Base-by-base conservation (phyloP, 2,888 invertebrate genomes). In the Zaprionus lineosus region DNA sequence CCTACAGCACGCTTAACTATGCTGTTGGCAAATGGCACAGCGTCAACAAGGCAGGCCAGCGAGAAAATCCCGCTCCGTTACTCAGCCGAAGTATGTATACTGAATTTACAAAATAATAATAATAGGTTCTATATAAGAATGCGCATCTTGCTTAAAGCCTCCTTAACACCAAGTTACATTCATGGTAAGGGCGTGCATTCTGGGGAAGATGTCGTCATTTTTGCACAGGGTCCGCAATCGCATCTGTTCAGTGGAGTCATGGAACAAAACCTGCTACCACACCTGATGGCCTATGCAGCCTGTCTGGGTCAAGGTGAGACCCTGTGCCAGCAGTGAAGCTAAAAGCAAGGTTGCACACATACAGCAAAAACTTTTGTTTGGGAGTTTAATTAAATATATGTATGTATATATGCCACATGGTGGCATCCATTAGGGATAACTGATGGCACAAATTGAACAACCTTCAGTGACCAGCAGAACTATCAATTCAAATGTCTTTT, bases 191-290 rank as follows among this genome's bases (percentile, higher is more conserved):
- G 94, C 81, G 94, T 94, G 0, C 95, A 95, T 73, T 94, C 93
- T 0, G 94, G 94, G 0, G 95, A 96, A 69, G 96, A 96, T 87
- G 95, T 96, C 1, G 93, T 93, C 0, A 93, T 96, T 0, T 95
- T 93, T 88, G 95, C 96, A 0, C 90, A 89, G n/a, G 96, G 94
- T 21, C 96, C 95, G 0, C 94, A 94, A 93, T 90, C 95, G 0
- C 95, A 96, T 85, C 91, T 96, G 0, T 95, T 96, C 86, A 92
- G 93, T 0, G 95, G 96, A 0, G 93, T 93, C 21, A 93, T 94
- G 81, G 95, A 96, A 77, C 95, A 96, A 88, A 94, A 93, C 87
- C 93, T 92, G 77, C 92, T 96, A 44, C 94, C 96, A 0, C 94
- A 95, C 78, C 92, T 94, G 0, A 92, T 95, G 83, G 93, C 92